These are phyloP conservation scores for Globia sparganii DNA, from an alignment of 2,888 invertebrate species.

Conservation along the genomic window DNA sequence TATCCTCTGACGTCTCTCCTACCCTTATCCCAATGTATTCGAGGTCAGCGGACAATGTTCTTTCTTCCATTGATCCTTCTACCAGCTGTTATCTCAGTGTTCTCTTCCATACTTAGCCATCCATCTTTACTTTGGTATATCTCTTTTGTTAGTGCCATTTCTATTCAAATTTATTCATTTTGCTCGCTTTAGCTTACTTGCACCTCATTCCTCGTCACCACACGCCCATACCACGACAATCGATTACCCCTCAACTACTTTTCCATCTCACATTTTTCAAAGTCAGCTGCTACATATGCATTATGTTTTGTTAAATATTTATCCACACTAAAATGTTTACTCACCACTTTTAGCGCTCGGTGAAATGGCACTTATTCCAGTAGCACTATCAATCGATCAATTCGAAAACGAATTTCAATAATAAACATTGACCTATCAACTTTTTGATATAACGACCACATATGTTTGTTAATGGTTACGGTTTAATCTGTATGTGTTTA, in stretches of 20 bases:
- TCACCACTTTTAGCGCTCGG: constrained; percentile 6
- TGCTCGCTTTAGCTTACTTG: neutral
- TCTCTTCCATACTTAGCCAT: no score
- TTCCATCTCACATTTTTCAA: constrained; percentile 1
- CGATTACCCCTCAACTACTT: neutral
- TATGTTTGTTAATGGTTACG: neutral
- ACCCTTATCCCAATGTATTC: neutral
- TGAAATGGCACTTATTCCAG: constrained; percentile 19
- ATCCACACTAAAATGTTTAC: constrained; percentile 29
- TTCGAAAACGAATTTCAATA: constrained; percentile 21
- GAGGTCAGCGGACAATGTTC: neutral
- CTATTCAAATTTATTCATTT: neutral
- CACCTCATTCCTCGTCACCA: neutral
- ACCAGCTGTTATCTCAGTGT: neutral
- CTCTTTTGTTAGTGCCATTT: neutral
- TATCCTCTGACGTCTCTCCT: neutral
- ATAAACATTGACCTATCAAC: constrained; percentile 9
- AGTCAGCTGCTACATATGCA: neutral
- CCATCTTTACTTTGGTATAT: neutral
- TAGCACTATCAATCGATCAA: constrained; percentile 23
- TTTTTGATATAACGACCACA: constrained; percentile 8
- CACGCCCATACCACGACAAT: no score
- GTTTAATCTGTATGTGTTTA: neutral
- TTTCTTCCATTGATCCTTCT: neutral
- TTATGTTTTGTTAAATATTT: constrained; percentile 22